Base-by-base conservation (phyloP, 2,888 invertebrate genomes). In the Chaetogeoica ovagalla region DNA sequence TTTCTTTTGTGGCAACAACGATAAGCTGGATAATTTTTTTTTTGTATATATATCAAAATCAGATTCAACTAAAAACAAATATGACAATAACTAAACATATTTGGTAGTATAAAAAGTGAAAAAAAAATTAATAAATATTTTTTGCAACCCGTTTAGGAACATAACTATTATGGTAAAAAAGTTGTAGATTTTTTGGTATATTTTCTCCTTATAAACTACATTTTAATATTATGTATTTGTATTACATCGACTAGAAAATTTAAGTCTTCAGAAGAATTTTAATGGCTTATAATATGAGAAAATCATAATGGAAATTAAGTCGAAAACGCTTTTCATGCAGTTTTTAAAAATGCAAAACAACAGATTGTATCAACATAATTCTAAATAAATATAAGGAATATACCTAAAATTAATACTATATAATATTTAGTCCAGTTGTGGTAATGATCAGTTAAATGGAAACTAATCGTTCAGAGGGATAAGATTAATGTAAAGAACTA, bases 131-230 rank as follows among this genome's bases (percentile, higher is more conserved):
- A 13, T 1, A 13, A 59, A 48, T 75, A 55, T 75, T 48, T 75
- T 70, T 79, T 79, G 62, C 79, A 79, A 79, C 69, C 79, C 79
- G n/a, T 57, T 63, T 79, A 71, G 79, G 79, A 79, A 79, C 70
- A 55, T 43, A 77, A 70, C 52, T 69, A 63, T 63, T 55, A 60
- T 75, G 63, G 52, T 60, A 77, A 62, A 55, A 70, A 59, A 39
- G 52, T 21, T 62, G 37, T 60, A 69, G 39, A 70, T 21, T 77
- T 62, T 70, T 69, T 79, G 79, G 70, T n/a, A 70, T 70, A 69
- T 77, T 77, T 75, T 79, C 15, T 79, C 57, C 63, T 77, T 79
- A 70, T 62, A 23, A 65, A 79, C 71, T 79, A 79, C 21, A 43
- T 55, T 65, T 63, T 11, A 77, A 59, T 57, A 52, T 43, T 70